phyloP scores from a whole-genome alignment of 2,888 invertebrate genomes.

The Cosmia pyralina region DNA sequence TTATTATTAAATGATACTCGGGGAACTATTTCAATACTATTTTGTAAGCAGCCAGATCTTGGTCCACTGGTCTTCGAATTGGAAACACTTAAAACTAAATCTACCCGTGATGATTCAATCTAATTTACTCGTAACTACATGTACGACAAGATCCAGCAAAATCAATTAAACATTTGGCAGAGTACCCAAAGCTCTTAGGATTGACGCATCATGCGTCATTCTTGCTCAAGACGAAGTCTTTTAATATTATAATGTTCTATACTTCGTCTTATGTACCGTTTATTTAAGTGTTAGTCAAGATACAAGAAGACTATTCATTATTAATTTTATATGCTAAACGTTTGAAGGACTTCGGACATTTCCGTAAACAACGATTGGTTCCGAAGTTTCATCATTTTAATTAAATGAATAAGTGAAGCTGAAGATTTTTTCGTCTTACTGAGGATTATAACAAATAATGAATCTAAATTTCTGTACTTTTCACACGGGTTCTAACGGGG shows the following conservation, averaged over 20 bases:
- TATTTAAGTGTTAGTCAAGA: constrained; percentile 1
- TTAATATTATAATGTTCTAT: constrained; percentile 21
- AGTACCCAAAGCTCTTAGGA: constrained; percentile 21
- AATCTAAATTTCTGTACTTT: no score
- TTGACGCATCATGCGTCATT: constrained; percentile 51
- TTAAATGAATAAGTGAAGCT: neutral
- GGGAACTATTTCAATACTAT: no score
- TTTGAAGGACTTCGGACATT: constrained; percentile 10
- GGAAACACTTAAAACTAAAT: neutral
- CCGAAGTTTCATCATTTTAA: neutral
- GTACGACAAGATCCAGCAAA: constrained; percentile 11
- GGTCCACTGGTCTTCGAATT: neutral
- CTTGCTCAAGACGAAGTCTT: neutral
- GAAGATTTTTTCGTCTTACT: no score
- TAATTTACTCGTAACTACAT: constrained; percentile 6
- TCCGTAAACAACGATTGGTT: constrained; percentile 16
- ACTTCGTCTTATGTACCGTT: constrained; percentile 8
- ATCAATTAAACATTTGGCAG: constrained; percentile 52
- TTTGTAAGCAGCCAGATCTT: neutral
- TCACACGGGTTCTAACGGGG: no score
- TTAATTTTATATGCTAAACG: constrained; percentile 1
- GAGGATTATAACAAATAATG: no score
- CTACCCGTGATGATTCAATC: constrained; percentile 9
- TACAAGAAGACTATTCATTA: constrained; percentile 6
- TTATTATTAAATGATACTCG: no score